Evolutionary conservation across 2,113 vertebrate species (phyloP), one percentile per base, ranked within the genome.

Genomic region (Vanacampus margaritifer): DNA sequence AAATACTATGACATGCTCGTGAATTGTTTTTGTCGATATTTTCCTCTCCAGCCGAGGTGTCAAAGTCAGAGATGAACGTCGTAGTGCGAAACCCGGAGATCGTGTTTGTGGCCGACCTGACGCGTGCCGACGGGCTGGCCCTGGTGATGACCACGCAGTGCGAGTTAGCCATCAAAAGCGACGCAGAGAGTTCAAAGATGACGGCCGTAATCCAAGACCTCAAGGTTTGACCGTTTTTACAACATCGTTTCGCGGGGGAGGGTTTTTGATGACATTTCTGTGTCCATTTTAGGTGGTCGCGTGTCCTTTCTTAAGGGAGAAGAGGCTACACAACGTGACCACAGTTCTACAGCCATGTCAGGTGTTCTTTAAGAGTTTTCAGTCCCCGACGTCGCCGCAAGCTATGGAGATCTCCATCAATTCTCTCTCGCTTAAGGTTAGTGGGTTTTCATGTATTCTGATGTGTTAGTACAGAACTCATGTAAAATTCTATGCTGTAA

Each of bases 31-130:
- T 32, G 14, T 32, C 6, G 54, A 8, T 57, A 3, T 54, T 64
- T 59, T 41, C 17, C 71, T 24, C 82, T 71, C 88, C 92, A 58
- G 73, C 88, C 12, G 64, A 73, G 8, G 89, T 86, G 37, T 89
- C 91, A 45, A 95, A 93, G 39, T 92, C 90, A 26, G 95, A 96
- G 89, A 88, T 96, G 48, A 95, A 94, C 58, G 79, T 97, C 56
- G 3, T 92, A 46, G 90, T 99, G 85, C 94, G 93, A 87, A 96
- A 98, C 82, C 96, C 97, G 0, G 95, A 99, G 84, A 93, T 99
- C 36, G 94, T 98, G 16, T 98, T 99, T 81, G 96, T 99, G 82
- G 97, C 96, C 0, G 96, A 99, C 81, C 91, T 99, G 88, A 95
- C 95, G 23, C 94, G 91, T 66, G 93, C 90, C 17, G 94, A 98